Evolutionary conservation across 2,113 vertebrate genomes (phyloP), one percentile per base, ranked within the genome.

Genomic region (Psittacara wagleri): DNA sequence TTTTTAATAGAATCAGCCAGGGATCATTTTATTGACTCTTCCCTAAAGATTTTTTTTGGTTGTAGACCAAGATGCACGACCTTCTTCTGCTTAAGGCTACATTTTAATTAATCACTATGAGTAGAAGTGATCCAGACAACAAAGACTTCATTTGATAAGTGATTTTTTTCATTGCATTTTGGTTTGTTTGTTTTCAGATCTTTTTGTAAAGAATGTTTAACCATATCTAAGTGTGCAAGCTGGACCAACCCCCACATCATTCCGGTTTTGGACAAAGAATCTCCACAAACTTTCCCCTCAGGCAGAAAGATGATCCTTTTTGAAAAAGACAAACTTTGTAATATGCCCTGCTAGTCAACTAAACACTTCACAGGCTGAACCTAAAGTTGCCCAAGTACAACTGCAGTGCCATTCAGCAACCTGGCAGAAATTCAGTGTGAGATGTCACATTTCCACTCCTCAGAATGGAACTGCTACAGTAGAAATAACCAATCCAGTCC

Each of bases 41-140:
- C 39, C 44, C 31, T 83, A 85, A 75, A 82, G 64, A 55, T 68
- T 91, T 94, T 94, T 49, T 93, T 93, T 90, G 8, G 8, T 82
- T 62, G 51, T 76, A 37, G 83, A 46, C 37, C 0, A 0, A 94
- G 49, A 91, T 43, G n/a, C 46, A 51, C 55, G 39, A 91, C 64
- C 66, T 80, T 41, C 52, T 91, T 55, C 69, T 90, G 82, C 91
- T 94, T 86, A 46, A 7, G 64, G 83, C 63, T 86, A 91, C 55
- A 55, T 88, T 96, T 93, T 95, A 92, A 90, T 90, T 96, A 95
- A 90, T 86, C 90, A 94, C 51, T 62, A 10, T 20, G 73, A 83
- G 70, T 48, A 79, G 15, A 94, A 85, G 83, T 61, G 88, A 93
- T 84, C 8, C 27, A 70, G 76, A 52, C 43, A 87, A 69, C 52